Conservation (phyloP, 2,113 vertebrate genomes). For the Malaclemys terrapin region DNA sequence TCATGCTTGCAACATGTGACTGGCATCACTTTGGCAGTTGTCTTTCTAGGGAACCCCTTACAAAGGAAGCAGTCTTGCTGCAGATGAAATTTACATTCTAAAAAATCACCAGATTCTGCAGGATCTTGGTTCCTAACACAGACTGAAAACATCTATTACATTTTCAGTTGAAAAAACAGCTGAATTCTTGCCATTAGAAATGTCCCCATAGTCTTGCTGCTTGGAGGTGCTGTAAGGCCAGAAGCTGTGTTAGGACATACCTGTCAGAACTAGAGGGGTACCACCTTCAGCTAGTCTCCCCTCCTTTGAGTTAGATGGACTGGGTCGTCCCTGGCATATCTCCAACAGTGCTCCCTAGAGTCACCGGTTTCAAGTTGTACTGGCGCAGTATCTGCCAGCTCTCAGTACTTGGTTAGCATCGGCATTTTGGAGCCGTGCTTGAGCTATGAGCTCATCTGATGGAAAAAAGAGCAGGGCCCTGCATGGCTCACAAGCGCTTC, state of each 20-base stretch:
- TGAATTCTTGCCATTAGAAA: neutral
- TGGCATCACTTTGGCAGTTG: neutral
- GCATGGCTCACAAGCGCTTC: neutral
- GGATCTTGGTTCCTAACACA: neutral
- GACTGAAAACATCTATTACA: neutral
- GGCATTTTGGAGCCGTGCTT: neutral
- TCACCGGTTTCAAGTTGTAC: neutral
- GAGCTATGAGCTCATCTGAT: neutral
- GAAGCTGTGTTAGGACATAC: neutral
- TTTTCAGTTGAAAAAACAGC: neutral
- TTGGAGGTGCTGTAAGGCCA: neutral
- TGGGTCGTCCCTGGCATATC: neutral
- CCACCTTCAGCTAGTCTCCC: neutral
- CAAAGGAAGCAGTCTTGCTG: neutral
- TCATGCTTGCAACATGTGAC: neutral
- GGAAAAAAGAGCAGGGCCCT: neutral
- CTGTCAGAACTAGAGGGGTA: neutral
- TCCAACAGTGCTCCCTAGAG: neutral
- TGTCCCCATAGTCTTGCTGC: neutral
- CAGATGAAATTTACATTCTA: neutral
- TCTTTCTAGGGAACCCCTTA: neutral
- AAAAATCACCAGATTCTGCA: neutral
- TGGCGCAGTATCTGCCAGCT: neutral
- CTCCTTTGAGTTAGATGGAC: neutral
- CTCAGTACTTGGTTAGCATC: rapidly evolving